Percentiles rank a stretch among this genome's conserved stretches.
Evolutionary conservation across 2,888 invertebrate genomes (phyloP).

Genomic region (Notocelia uddmanniana): DNA sequence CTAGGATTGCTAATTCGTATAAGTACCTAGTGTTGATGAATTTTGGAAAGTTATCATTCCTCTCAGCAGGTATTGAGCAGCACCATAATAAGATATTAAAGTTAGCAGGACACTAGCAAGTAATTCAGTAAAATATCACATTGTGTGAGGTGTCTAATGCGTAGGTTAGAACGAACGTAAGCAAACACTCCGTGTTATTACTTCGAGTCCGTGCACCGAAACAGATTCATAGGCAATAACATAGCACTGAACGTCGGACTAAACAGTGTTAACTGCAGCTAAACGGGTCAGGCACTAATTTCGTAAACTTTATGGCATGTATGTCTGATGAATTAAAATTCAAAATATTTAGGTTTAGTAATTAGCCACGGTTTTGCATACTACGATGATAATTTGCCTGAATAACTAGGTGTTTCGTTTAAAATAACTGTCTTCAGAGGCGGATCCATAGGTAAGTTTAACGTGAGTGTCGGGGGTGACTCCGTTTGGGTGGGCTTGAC

Average conservation of each 20-base stretch:
- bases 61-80: not conserved
- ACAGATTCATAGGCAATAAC: constrained; percentile 37
- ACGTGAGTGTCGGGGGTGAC: too few species aligned
- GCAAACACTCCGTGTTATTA: constrained; percentile 31
- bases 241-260: constrained; percentile 31
- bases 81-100: not conserved
- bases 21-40: too few species aligned
- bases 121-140: not conserved
- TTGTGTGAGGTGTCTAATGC: not conserved
- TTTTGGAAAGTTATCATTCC: not conserved
- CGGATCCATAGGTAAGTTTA: too few species aligned
- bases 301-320: constrained; percentile 38
- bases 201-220: constrained; percentile 10
- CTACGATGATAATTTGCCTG: not conserved
- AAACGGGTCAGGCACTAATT: constrained; percentile 44
- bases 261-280: constrained; percentile 41
- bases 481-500: too few species aligned
- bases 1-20: too few species aligned
- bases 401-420: too few species aligned
- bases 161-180: constrained; percentile 13
- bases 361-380: not conserved
- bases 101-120: not conserved
- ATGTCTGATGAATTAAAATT: constrained; percentile 20
- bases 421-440: too few species aligned
- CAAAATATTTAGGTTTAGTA: constrained; percentile 18